Evolutionary conservation across 2,888 invertebrate genomes (phyloP), one percentile per base, ranked within the genome.

Genomic region (Lysandra coridon): DNA sequence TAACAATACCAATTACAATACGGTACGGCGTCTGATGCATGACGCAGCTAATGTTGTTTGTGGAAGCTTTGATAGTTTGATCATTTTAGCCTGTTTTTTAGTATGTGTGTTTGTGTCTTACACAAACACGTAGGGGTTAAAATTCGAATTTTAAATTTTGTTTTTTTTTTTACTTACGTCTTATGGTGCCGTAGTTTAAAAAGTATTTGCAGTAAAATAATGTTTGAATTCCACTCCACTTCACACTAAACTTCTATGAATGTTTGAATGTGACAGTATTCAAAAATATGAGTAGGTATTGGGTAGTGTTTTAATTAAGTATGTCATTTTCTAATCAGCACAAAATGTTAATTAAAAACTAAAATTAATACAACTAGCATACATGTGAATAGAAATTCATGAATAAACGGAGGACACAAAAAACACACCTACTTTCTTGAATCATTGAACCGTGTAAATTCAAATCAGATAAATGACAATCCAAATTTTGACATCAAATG

Each of bases 1-100:
- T 92, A 90, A 91, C 88, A 90, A 93, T 93, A 90, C 91, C 89
- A 91, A 93, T 92, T 86, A 93, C 91, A 92, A 92, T 92, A 85
- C 85, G 84, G 86, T 82, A 86, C 85, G 92, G 91, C 91, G 92
- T 92, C 92, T 89, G 88, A 87, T 87, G 84, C 88, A 85, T 94
- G 94, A 94, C 91, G 82, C 83, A 80, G 90, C 92, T 23, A 12
- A 62, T 62, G 23, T 30, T 64, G 7, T 62, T 23, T 62, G 23
- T 64, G 30, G 64, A 64, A 64, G 64, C 64, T 64, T 64, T 2
- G 64, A 64, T 64, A 64, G 30, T 23, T 1, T 2, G 23, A 62
- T 62, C 62, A 2, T 44, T 44, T 49, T 10, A 40, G 7, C 0
- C 0, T 6, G 0, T 40, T 40, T 40, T 40, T 40, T 40, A 1